phyloP scores from a whole-genome alignment of 1,140 invertebrate species.

The Drosophila ambigua region DNA sequence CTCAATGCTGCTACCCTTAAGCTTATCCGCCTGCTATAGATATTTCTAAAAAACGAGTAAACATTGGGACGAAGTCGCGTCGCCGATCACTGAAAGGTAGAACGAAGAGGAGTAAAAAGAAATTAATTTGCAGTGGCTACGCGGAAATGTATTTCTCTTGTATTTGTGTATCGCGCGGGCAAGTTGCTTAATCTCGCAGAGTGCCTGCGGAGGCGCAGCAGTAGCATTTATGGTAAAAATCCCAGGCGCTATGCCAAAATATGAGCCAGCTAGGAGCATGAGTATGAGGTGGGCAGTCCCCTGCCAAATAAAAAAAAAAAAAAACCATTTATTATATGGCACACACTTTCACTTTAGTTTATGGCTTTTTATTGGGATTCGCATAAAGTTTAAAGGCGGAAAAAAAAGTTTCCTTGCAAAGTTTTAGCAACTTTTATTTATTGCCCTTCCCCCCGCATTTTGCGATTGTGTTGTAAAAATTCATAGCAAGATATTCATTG shows the following conservation, averaged over 20 bases:
- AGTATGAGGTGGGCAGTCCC: not conserved
- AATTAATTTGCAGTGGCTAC: too few relatives aligned
- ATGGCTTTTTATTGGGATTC: slow-evolving; percentile 47
- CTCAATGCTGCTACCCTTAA: too few relatives aligned
- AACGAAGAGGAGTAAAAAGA: too few relatives aligned
- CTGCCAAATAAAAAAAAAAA: too few relatives aligned
- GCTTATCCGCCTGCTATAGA: too few relatives aligned
- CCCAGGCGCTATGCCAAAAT: slow-evolving; percentile 38
- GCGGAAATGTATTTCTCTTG: too few relatives aligned
- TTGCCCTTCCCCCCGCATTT: not conserved
- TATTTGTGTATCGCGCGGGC: too few relatives aligned
- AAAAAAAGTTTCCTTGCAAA: slow-evolving; percentile 11
- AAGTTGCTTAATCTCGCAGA: slow-evolving; percentile 44
- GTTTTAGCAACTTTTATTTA: slow-evolving; percentile 31
- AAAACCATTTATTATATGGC: slow-evolving; percentile 44
- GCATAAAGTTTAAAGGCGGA: slow-evolving; percentile 34
- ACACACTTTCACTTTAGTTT: slow-evolving; percentile 49
- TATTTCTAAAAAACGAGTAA: too few relatives aligned
- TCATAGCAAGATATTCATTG: slow-evolving; percentile 16
- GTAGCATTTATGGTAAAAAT: slow-evolving; percentile 48
- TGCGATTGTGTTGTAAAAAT: slow-evolving; percentile 44
- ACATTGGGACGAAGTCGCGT: too few relatives aligned
- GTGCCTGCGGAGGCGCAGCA: slow-evolving; percentile 26
- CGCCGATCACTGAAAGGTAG: too few relatives aligned
- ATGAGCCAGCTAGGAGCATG: slow-evolving; percentile 4